These are phyloP conservation scores for Drosophila suzukii DNA, from an alignment of 1,140 invertebrate species.

Conservation along the genomic window DNA sequence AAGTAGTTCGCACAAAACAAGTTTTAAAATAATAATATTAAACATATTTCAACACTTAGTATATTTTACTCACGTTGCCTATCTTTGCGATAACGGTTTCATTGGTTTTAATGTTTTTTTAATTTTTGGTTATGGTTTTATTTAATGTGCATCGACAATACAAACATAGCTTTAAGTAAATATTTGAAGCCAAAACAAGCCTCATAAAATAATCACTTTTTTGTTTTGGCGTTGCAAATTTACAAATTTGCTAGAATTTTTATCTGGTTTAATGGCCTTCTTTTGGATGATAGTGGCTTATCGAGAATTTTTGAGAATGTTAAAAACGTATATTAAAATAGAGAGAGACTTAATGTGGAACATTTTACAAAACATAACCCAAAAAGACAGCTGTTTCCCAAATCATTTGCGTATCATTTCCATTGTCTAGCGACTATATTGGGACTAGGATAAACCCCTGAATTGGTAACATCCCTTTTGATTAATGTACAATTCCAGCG, in stretches of 20 bases:
- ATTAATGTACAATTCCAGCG: background rate
- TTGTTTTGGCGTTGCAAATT: background rate
- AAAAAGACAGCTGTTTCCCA: background rate
- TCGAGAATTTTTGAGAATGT: background rate
- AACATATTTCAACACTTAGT: too few species aligned
- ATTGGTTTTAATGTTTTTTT: background rate
- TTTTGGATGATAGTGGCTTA: background rate
- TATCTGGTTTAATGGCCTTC: slow-evolving; percentile 1
- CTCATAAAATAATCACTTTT: background rate
- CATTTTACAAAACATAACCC: too few species aligned
- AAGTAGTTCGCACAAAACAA: too few species aligned
- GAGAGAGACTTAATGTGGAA: background rate
- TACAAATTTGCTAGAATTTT: background rate
- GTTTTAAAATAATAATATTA: too few species aligned
- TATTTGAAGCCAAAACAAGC: slow-evolving; percentile 4
- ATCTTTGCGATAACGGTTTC: too few species aligned
- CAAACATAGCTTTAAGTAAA: background rate
- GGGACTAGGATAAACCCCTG: background rate
- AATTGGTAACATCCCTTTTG: background rate
- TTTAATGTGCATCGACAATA: background rate
- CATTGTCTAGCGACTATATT: background rate
- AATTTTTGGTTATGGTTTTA: slow-evolving; percentile 2
- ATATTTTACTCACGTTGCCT: too few species aligned
- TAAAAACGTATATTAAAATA: background rate
- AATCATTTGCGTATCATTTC: background rate